These are phyloP conservation scores for Drosophila funebris DNA, from an alignment of 1,140 invertebrate species.

Conservation along the genomic window DNA sequence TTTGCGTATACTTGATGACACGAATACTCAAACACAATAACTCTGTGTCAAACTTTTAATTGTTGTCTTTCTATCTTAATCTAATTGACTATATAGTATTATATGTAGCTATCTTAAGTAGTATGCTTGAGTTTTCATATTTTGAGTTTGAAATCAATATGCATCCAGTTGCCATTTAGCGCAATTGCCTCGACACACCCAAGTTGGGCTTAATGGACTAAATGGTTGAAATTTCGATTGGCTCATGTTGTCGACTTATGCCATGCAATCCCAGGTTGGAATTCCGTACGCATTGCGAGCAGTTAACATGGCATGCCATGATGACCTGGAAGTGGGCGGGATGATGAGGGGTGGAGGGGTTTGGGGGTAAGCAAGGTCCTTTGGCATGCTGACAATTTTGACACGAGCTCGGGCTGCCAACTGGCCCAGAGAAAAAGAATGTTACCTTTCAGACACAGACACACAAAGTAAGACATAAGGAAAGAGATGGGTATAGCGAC, in stretches of 20 bases:
- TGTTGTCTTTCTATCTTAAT: too few relatives aligned
- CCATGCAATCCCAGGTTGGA: neutral
- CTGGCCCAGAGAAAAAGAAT: conserved; percentile 6
- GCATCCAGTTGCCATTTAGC: neutral
- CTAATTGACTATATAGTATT: too few relatives aligned
- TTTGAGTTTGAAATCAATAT: neutral
- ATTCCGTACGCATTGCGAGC: conserved; percentile 60
- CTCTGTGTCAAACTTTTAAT: too few relatives aligned
- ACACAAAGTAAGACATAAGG: neutral
- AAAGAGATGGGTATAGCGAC: neutral
- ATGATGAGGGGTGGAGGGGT: too few relatives aligned
- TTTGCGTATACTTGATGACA: too few relatives aligned
- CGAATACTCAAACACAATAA: too few relatives aligned
- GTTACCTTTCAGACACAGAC: neutral
- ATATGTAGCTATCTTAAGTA: too few relatives aligned
- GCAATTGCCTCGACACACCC: neutral
- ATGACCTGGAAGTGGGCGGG: neutral
- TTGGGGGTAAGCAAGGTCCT: neutral
- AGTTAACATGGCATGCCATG: conserved; percentile 45
- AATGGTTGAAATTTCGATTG: neutral
- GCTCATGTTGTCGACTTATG: neutral
- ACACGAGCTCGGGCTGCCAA: conserved; percentile 1
- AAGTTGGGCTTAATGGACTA: neutral
- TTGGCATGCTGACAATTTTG: conserved; percentile 32
- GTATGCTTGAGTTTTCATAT: too few relatives aligned